Evolutionary conservation across 2,113 vertebrate species (phyloP).

Genomic region (Nesoenas mayeri): DNA sequence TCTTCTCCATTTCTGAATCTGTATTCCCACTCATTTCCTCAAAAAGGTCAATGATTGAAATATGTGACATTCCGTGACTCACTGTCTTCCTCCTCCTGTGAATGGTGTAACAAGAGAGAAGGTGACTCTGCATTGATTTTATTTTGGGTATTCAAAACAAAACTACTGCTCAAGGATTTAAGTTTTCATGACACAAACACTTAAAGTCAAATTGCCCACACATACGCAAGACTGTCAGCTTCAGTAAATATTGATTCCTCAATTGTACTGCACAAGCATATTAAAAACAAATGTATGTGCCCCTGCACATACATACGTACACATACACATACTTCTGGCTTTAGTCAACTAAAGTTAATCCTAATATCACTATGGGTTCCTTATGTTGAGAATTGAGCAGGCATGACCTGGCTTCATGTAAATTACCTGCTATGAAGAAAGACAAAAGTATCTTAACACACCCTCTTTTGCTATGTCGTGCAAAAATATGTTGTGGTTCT

Average conservation of each 20-base stretch:
- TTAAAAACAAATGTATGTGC: not conserved
- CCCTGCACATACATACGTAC: no score
- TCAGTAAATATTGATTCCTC: not conserved
- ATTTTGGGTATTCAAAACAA: conserved; percentile 6
- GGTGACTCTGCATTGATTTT: not conserved
- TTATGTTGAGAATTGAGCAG: not conserved
- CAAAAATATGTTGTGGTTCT: not conserved
- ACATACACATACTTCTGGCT: not conserved
- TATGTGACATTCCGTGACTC: not conserved
- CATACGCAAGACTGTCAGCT: not conserved
- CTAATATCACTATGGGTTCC: not conserved
- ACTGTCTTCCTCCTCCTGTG: not conserved
- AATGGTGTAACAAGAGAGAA: not conserved
- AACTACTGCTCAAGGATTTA: not conserved
- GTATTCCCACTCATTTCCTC: not conserved
- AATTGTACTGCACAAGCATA: not conserved
- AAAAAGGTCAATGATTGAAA: not conserved
- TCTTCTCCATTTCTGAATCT: not conserved
- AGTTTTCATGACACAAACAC: not conserved
- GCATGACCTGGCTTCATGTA: not conserved
- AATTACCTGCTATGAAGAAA: not conserved
- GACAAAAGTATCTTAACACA: not conserved
- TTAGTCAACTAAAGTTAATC: not conserved
- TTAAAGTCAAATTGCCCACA: conserved; percentile 6
- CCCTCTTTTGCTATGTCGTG: not conserved